These are phyloP conservation scores for Horisme vitalbata DNA, from an alignment of 2,888 invertebrate genomes.

Conservation along the genomic window DNA sequence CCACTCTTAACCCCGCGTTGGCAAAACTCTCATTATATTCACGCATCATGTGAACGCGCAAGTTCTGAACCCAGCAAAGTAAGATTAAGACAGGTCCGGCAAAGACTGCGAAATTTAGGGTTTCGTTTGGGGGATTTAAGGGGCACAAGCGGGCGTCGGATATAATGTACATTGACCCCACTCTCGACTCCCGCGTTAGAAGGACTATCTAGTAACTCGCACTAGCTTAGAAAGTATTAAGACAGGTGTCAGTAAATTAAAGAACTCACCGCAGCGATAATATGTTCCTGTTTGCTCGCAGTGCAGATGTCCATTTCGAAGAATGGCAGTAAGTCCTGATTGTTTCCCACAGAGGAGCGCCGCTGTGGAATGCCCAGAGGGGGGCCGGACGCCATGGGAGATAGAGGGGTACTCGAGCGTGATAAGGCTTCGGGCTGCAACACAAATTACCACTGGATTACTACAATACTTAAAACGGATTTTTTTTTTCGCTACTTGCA, in stretches of 20 bases:
- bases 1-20: too few species aligned
- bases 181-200: too few species aligned
- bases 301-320: conserved; percentile 92
- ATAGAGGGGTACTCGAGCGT: conserved; percentile 92
- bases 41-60: conserved; percentile 93
- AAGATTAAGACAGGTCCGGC: too few species aligned
- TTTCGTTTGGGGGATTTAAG: too few species aligned
- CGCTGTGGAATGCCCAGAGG: conserved; percentile 60
- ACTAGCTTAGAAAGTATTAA: too few species aligned
- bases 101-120: too few species aligned
- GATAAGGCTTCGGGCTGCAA: conserved; percentile 91
- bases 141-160: too few species aligned
- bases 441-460: neutral
- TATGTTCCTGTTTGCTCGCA: conserved; percentile 93
- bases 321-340: conserved; percentile 87
- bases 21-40: too few species aligned
- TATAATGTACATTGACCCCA: too few species aligned
- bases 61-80: conserved; percentile 84
- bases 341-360: conserved; percentile 56
- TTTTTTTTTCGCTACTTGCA: too few species aligned
- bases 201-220: too few species aligned
- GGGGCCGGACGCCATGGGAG: conserved; percentile 83
- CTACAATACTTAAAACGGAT: too few species aligned
- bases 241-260: neutral
- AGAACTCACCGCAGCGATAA: conserved; percentile 89